These are phyloP conservation scores for Sebastes miniatus DNA, from an alignment of 2,797 vertebrate species.

Conservation along the genomic window DNA sequence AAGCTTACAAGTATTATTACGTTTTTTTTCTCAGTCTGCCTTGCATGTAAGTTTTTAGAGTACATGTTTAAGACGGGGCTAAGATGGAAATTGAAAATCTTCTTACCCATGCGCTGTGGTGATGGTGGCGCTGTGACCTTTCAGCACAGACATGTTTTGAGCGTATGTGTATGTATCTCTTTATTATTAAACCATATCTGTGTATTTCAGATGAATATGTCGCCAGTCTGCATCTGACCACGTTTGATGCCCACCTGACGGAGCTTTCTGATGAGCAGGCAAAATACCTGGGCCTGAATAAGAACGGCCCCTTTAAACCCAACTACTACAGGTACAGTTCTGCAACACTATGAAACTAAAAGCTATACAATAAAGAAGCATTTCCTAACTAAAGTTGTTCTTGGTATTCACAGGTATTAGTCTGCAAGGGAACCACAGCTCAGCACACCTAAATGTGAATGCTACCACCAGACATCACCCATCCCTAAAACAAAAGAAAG, in stretches of 20 bases:
- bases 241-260: constrained; percentile 94
- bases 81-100: background rate
- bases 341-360: background rate
- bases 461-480: background rate
- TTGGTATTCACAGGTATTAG: constrained; percentile 75
- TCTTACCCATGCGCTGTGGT: too few relatives aligned
- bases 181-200: background rate
- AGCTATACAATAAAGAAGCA: background rate
- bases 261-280: constrained; percentile 94
- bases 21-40: background rate
- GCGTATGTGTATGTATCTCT: background rate
- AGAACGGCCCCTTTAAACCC: constrained; percentile 96
- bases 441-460: constrained; percentile 20
- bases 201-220: constrained; percentile 90
- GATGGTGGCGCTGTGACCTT: too few relatives aligned
- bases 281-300: constrained; percentile 95
- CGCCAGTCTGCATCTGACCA: constrained; percentile 91
- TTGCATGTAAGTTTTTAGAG: background rate
- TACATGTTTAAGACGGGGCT: background rate
- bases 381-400: background rate
- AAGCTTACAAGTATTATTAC: background rate
- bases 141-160: background rate
- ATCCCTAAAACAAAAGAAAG: constrained; percentile 11
- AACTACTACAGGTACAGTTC: constrained; percentile 93
- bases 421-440: constrained; percentile 22